phyloP scores from a whole-genome alignment of 2,113 vertebrate genomes.

The Micronisus gabar region DNA sequence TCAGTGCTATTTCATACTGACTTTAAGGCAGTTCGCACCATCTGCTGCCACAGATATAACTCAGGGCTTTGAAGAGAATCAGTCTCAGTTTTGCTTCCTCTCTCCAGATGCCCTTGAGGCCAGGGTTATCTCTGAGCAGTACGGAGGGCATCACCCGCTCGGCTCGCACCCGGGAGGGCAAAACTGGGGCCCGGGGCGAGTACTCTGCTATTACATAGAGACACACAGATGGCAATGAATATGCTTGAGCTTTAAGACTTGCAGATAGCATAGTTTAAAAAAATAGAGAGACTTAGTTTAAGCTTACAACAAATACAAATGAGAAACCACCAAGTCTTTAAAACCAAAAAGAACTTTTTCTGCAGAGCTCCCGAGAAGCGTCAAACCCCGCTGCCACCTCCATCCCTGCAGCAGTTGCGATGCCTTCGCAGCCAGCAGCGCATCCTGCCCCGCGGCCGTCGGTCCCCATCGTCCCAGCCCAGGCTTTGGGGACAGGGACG shows the following conservation, averaged over 20 bases:
- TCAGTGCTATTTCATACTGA: neutral
- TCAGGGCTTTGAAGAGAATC: neutral
- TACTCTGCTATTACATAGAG: neutral
- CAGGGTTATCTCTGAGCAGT: neutral
- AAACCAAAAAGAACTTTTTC: neutral
- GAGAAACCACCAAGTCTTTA: neutral
- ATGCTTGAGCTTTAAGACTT: neutral
- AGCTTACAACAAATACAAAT: neutral
- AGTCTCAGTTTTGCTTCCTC: neutral
- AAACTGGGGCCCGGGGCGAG: neutral
- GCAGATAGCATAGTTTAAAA: neutral
- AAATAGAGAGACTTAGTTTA: neutral
- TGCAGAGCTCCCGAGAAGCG: neutral
- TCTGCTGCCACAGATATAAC: neutral
- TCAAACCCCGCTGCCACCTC: neutral
- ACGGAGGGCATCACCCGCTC: neutral
- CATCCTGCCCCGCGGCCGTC: neutral
- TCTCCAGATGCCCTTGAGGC: neutral
- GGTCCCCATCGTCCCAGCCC: neutral
- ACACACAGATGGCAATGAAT: neutral
- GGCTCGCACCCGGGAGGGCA: neutral
- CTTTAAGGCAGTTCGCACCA: neutral
- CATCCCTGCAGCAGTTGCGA: accelerated
- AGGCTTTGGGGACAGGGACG: neutral
- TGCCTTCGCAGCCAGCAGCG: neutral